These are phyloP conservation scores for Synergus laeviventris DNA, from an alignment of 2,888 invertebrate species.

Conservation along the genomic window DNA sequence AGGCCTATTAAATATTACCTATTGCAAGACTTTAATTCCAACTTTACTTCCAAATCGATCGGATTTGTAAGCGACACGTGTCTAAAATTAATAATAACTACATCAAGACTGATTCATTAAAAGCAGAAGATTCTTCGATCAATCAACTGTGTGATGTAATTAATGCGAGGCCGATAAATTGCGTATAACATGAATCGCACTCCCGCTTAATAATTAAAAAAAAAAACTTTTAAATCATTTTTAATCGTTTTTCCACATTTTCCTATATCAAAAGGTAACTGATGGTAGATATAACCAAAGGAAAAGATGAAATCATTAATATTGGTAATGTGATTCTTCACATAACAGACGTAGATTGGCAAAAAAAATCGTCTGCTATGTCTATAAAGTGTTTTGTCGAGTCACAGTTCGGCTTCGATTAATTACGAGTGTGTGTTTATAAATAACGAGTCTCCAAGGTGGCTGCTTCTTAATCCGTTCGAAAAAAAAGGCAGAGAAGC, in stretches of 20 bases:
- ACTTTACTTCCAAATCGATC: constrained; percentile 21
- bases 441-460: not conserved
- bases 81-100: constrained; percentile 26
- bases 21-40: not conserved
- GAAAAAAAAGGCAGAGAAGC: not conserved
- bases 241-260: not conserved
- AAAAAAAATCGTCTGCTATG: not conserved
- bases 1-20: not conserved
- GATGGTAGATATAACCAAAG: not conserved
- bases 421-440: not conserved
- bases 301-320: not conserved
- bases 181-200: not conserved
- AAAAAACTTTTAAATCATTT: not conserved
- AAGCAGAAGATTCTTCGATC: constrained; percentile 33
- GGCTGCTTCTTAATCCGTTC: not conserved
- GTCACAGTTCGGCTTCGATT: not conserved
- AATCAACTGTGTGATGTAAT: constrained; percentile 29
- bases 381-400: not conserved
- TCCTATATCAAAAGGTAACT: not conserved
- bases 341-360: not conserved
- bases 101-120: constrained; percentile 17
- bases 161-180: not conserved
- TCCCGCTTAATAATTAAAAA: not conserved
- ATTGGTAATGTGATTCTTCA: not conserved
- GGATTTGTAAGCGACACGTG: constrained; percentile 9